Conservation (phyloP, 2,888 invertebrate species). For the Cecidostiba fungosa region DNA sequence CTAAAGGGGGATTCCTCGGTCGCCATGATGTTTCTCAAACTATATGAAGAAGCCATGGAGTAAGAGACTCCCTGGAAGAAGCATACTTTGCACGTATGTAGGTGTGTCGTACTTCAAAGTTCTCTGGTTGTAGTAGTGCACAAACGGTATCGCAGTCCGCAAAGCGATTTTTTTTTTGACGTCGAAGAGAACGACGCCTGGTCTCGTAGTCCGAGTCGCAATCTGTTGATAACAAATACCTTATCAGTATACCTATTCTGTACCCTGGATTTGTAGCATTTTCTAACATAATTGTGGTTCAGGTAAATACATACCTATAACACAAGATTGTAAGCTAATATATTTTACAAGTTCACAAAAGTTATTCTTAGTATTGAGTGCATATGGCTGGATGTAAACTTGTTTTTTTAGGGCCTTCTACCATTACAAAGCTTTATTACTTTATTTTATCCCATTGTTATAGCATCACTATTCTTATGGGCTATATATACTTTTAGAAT, state of each 20-base stretch:
- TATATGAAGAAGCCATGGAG: no score
- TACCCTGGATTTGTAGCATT: background rate
- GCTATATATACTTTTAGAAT: background rate
- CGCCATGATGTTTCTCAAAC: slow-evolving; percentile 20
- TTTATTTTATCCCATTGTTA: slow-evolving; percentile 13
- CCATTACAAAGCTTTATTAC: slow-evolving; percentile 17
- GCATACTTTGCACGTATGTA: background rate
- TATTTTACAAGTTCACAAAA: background rate
- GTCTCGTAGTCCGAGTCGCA: background rate
- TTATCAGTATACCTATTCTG: background rate
- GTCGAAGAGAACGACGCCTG: no score
- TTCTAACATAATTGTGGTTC: background rate
- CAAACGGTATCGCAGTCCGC: no score
- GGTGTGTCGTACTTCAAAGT: background rate
- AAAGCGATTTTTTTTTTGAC: background rate
- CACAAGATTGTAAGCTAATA: background rate
- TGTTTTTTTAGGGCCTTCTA: background rate
- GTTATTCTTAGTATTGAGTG: no score
- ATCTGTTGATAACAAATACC: background rate
- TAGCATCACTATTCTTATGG: background rate
- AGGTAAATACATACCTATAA: background rate
- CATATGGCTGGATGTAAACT: no score
- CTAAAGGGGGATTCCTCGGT: slow-evolving; percentile 1
- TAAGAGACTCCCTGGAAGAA: no score
- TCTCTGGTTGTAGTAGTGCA: no score